Base-by-base conservation (phyloP, 2,888 invertebrate genomes). In the Drosophila infuscata region DNA sequence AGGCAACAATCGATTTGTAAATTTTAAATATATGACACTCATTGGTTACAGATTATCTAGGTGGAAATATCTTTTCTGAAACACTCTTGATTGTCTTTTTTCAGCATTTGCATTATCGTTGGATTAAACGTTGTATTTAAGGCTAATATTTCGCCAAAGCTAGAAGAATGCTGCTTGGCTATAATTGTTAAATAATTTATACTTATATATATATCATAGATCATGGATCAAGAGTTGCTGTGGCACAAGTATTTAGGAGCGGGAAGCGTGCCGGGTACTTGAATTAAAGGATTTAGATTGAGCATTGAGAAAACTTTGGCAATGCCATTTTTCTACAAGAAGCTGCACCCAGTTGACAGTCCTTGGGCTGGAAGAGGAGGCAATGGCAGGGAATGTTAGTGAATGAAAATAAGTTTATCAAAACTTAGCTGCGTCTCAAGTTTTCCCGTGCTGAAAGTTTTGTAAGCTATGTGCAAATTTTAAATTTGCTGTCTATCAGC, bases 381-480 rank as follows among this genome's bases (percentile, higher is more conserved):
- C 38, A n/a, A 46, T 3, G 35, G 25, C 51, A 30, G 30, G 5
- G 35, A 52, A 53, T 36, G 43, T 38, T 46, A 46, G 59, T 70
- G 56, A 59, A 56, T 76, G 46, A 63, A 62, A 74, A 53, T 62
- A 8, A 61, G 62, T 76, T 54, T 30, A 56, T 29, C 46, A n/a
- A 46, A 63, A 56, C 56, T 66, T 72, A 54, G 43, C 20, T 29
- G 12, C 33, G 15, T 38, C 57, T 54, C 30, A 52, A 60, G 30
- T 70, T 56, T 52, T 57, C 33, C 43, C 35, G 30, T 17, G 43
- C 20, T 5, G 30, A 75, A 76, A 68, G 49, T 61, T 70, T 64
- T 30, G 43, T n/a, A 30, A 49, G 56, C 70, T 62, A 41, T 36
- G 63, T 33, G 59, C 33, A 57, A 60, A 60, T 60, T 70, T 63